Evolutionary conservation across 2,888 invertebrate species (phyloP), one percentile per base, ranked within the genome.

Genomic region (Blastobasis adustella): DNA sequence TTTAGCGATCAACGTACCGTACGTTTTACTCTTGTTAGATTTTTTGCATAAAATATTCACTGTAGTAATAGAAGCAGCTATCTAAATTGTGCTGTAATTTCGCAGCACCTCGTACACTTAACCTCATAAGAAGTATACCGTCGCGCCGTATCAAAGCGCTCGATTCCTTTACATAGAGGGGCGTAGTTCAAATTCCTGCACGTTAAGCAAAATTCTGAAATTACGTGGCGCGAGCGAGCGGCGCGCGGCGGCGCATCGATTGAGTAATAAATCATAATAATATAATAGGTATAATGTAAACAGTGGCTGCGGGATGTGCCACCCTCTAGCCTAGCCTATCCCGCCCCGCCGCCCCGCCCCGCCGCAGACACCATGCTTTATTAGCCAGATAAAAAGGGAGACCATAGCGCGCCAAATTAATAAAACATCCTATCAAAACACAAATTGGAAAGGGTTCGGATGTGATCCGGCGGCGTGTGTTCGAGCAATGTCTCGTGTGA

Each of bases 191-290:
- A 80, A 87, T 86, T 84, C 86, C 82, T 71, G 60, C 66, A 67
- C 69, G 69, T 75, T 72, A 71, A 67, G 76, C 71, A 74, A 79
- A 81, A 80, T 83, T 79, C 71, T 65, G 67, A 80, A 82, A 84
- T 82, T 62, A 58, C 10, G 65, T 59, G 65, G 67, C 64, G 71
- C 68, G 66, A 52, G 61, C 59, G 3, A 23, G 23, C 23, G 23
- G 23, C 62, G 58, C 10, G 64, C 59, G 64, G 67, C 64, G 71
- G 68, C 66, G 69, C 78, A 77, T 81, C 83, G 82, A 86, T 85
- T 81, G 75, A 83, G 82, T 69, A 79, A 85, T 84, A 84, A 85
- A 85, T 86, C 82, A 85, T 79, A 77, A 79, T 79, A 79, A 80
- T 80, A 82, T 82, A 81, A 85, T 83, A 79, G 77, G 73, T 76